These are phyloP conservation scores for Notiomystis cincta DNA, from an alignment of 2,113 vertebrate genomes.

Conservation along the genomic window DNA sequence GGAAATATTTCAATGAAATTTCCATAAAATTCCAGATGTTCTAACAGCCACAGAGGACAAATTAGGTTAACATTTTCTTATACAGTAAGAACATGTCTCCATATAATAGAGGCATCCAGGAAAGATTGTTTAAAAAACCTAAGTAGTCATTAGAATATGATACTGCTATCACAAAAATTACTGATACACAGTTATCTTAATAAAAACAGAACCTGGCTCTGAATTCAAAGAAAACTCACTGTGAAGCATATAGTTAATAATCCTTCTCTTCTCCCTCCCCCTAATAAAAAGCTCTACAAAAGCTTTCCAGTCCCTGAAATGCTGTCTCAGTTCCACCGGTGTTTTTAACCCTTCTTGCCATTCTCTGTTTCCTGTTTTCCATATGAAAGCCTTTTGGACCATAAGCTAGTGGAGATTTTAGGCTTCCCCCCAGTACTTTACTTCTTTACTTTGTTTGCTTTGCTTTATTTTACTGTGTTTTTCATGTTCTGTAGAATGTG, in stretches of 20 bases:
- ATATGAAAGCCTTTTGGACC: not conserved
- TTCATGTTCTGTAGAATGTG: not conserved
- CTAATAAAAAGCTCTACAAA: not conserved
- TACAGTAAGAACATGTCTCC: not conserved
- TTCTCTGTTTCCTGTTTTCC: not conserved
- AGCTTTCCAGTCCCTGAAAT: not conserved
- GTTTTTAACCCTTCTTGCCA: not conserved
- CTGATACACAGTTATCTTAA: not conserved
- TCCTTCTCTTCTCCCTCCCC: not conserved
- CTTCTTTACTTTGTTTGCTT: not conserved
- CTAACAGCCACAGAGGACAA: not conserved
- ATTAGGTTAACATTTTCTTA: not conserved
- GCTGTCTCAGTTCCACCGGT: not conserved
- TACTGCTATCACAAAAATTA: conserved; percentile 13
- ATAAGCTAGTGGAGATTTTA: not conserved
- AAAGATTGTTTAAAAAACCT: not conserved
- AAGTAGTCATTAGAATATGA: not conserved
- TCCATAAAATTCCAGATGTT: conserved; percentile 10
- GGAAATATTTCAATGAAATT: not conserved
- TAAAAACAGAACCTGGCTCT: not conserved
- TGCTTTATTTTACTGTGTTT: not conserved
- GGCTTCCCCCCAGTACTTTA: not conserved
- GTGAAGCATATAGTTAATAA: not conserved
- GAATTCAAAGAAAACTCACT: not conserved
- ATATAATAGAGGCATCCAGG: not conserved